Base-by-base conservation (phyloP, 2,888 invertebrate species). In the Euzetes globulus region DNA sequence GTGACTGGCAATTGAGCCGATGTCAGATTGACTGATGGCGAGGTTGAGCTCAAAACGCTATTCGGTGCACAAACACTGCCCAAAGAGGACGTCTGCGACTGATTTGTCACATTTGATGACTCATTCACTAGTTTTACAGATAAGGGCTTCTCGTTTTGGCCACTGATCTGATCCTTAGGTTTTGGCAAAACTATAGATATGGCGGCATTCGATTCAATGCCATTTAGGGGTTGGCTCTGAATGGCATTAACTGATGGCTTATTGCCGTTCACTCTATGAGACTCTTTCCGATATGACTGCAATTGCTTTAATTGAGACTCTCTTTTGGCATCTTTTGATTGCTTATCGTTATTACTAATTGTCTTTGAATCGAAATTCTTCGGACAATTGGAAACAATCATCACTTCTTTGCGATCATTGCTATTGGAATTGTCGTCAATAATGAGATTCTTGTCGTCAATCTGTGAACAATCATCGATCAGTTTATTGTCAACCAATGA, bases 231-330 rank as follows among this genome's bases (percentile, higher is more conserved):
- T 52, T 52, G 52, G n/a, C 63, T 47, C 13, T 70, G n/a, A n/a
- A 19, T 41, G 22, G n/a, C 41, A 47, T 22, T 47, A 17, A 41
- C 41, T 17, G 37, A n/a, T n/a, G 19, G 45, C 45, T 70, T 33
- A 15, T 47, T 45, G 17, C 37, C 37, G 22, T 65, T 37, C 37
- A 41, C 6, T 70, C 70, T 45, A 27, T 70, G 70, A 70, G 70
- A 70, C 70, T 70, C 70, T 70, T 70, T 70, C 15, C 70, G 41
- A 47, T 70, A 70, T 41, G 70, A 70, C 47, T 70, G 70, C 47
- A 70, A 70, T 70, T 70, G 70, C 47, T 70, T 70, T 27, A 70
- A 47, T 15, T 70, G 70, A 70, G 70, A 70, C 70, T 70, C 70
- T 70, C 70, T 41, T 70, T 70, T 70, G 41, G 70, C 47, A 47